These are phyloP conservation scores for Cantharis rustica DNA, from an alignment of 2,888 invertebrate genomes.

Conservation along the genomic window DNA sequence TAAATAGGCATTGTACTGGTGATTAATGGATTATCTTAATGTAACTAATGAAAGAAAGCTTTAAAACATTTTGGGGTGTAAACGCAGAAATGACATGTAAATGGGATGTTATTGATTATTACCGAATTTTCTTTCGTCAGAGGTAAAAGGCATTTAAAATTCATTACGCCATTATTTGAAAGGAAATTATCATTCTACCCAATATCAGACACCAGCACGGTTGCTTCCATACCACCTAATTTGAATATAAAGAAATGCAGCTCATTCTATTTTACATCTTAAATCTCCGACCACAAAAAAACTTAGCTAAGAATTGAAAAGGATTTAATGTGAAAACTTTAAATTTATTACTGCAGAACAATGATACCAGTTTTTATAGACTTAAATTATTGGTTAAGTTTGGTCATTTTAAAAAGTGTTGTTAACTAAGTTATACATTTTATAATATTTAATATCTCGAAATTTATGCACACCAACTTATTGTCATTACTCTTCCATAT, in stretches of 20 bases:
- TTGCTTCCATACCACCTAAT: constrained; percentile 41
- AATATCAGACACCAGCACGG: constrained; percentile 18
- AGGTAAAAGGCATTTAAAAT: neutral
- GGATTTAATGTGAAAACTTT: constrained; percentile 58
- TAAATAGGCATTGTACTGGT: constrained; percentile 44
- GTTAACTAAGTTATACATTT: constrained; percentile 52
- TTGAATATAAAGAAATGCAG: constrained; percentile 56
- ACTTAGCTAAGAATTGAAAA: constrained; percentile 53
- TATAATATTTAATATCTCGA: constrained; percentile 35
- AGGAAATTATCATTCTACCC: neutral
- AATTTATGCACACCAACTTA: neutral
- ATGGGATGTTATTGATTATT: neutral
- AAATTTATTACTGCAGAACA: constrained; percentile 58
- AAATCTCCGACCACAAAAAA: constrained; percentile 50
- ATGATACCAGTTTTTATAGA: constrained; percentile 58
- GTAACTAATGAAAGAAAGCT: neutral
- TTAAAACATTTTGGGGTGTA: neutral
- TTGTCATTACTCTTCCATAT: neutral
- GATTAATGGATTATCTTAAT: constrained; percentile 42
- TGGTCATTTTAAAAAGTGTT: constrained; percentile 52
- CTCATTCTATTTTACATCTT: constrained; percentile 54
- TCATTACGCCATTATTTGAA: neutral
- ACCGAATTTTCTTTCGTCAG: neutral
- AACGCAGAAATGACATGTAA: neutral
- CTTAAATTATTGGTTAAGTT: constrained; percentile 58